Conservation (phyloP, 2,797 vertebrate genomes). For the Oreochromis grahami region DNA sequence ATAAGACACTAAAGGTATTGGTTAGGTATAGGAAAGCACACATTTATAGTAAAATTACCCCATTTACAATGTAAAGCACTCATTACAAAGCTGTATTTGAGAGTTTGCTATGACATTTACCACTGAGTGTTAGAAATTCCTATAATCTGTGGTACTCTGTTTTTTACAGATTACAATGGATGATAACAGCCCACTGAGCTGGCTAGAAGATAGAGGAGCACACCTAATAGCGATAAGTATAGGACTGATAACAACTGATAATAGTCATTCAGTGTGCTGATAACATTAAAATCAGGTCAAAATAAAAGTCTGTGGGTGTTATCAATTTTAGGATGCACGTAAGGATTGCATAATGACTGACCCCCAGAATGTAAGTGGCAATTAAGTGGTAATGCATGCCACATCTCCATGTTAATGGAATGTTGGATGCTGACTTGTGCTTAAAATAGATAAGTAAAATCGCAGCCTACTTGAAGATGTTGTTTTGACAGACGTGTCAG, state of each 20-base stretch:
- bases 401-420: not conserved
- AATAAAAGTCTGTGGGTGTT: not conserved
- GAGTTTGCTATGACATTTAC: not conserved
- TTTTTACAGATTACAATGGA: not conserved
- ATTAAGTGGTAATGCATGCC: not conserved
- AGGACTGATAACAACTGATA: not conserved
- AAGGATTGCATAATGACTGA: not conserved
- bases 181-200: not conserved
- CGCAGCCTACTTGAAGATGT: not conserved
- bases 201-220: not conserved
- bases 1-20: not conserved
- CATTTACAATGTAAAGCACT: not conserved
- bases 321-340: not conserved
- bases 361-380: not conserved
- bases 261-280: not conserved
- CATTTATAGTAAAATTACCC: not conserved
- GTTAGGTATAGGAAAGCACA: accelerated
- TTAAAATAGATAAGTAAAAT: not conserved
- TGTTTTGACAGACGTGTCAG: not conserved
- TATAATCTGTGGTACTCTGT: not conserved
- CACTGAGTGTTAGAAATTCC: not conserved
- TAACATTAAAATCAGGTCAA: not conserved
- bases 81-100: not conserved
- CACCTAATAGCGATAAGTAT: not conserved
- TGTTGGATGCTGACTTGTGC: not conserved